Evolutionary conservation across 1,140 invertebrate species (phyloP).

Genomic region (Diprion similis): DNA sequence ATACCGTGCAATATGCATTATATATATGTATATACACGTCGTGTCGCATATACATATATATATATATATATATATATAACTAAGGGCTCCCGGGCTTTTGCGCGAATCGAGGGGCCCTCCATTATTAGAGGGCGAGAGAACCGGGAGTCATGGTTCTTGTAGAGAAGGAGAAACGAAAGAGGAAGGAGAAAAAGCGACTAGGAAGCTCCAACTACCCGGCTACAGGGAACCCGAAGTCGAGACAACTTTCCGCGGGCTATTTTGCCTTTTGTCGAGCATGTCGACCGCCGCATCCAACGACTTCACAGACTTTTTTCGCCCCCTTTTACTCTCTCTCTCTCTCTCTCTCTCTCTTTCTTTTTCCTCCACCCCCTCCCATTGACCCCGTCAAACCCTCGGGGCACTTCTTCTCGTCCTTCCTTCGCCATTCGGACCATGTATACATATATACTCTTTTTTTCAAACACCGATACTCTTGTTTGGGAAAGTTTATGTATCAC

Average conservation of each 20-base stretch:
- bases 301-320: constrained; percentile 2
- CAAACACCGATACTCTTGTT: no score
- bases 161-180: constrained; percentile 1
- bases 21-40: no score
- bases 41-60: no score
- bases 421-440: no score
- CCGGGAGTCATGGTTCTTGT: background rate
- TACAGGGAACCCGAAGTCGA: background rate
- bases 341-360: no score
- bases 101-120: constrained; percentile 20
- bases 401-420: background rate
- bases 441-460: no score
- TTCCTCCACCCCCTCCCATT: no score
- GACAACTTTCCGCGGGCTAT: constrained; percentile 5
- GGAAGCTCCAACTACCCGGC: background rate
- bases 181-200: background rate
- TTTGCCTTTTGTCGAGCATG: constrained; percentile 15
- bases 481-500: no score
- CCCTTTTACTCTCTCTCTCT: background rate
- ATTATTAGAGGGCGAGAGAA: background rate
- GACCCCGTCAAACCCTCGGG: background rate
- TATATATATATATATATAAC: no score
- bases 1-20: constrained; percentile 14
- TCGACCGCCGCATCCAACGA: constrained; percentile 2
- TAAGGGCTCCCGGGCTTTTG: background rate